phyloP scores from a whole-genome alignment of 2,888 invertebrate genomes.

The Amphimallon solstitiale region DNA sequence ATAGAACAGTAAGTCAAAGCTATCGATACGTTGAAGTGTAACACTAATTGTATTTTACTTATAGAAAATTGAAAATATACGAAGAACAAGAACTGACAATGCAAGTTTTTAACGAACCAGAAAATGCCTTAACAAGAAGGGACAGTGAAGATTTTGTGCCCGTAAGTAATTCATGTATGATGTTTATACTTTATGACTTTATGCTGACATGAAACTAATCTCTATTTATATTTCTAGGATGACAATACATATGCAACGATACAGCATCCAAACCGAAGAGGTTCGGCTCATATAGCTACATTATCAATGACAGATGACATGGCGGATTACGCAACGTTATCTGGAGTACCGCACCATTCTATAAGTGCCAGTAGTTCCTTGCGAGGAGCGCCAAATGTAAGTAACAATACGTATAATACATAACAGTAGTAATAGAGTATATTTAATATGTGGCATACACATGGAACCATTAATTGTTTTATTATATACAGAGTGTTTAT shows the following conservation, averaged over 20 bases:
- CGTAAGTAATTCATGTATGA: constrained; percentile 57
- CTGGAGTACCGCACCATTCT: constrained; percentile 60
- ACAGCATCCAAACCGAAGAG: constrained; percentile 70
- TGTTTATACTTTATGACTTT: too few relatives aligned
- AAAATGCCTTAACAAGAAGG: constrained; percentile 63
- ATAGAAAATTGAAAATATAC: constrained; percentile 84
- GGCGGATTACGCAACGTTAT: constrained; percentile 74
- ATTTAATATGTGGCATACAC: too few relatives aligned
- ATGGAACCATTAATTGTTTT: too few relatives aligned
- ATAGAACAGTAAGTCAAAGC: constrained; percentile 79
- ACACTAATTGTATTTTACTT: constrained; percentile 32
- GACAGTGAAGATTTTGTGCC: constrained; percentile 66
- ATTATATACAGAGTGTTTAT: too few relatives aligned
- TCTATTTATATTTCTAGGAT: constrained; percentile 61
- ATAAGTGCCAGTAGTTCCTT: constrained; percentile 66
- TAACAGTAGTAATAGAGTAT: too few relatives aligned
- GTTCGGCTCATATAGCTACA: constrained; percentile 63
- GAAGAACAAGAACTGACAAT: constrained; percentile 93
- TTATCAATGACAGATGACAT: constrained; percentile 65
- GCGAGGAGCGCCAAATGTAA: constrained; percentile 67
- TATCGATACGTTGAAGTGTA: not conserved
- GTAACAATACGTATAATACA: constrained; percentile 39
- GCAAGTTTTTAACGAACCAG: constrained; percentile 88
- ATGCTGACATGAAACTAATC: too few relatives aligned
- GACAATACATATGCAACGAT: constrained; percentile 87